Conservation (phyloP, 2,888 invertebrate genomes). For the Phanerotoma sp. region DNA sequence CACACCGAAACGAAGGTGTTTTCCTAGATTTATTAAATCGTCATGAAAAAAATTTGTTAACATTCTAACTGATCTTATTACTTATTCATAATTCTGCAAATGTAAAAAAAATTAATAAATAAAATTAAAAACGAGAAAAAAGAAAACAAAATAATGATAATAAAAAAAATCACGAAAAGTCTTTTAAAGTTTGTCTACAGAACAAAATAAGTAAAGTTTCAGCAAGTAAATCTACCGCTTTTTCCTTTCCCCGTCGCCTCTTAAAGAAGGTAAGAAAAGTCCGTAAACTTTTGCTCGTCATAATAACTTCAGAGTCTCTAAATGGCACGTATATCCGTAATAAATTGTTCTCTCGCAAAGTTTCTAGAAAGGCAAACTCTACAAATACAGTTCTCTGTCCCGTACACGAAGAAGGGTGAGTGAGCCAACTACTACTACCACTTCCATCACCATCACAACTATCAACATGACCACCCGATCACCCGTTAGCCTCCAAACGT, state of each 20-base stretch:
- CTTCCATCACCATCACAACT: slow-evolving; percentile 2
- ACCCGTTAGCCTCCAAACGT: neutral
- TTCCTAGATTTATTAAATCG: too few species aligned
- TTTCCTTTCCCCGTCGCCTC: too few species aligned
- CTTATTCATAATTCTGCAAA: too few species aligned
- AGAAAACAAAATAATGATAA: neutral
- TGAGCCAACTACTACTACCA: too few species aligned
- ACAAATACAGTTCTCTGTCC: slow-evolving; percentile 42
- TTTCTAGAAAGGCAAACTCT: slow-evolving; percentile 43
- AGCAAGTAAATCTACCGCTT: too few species aligned
- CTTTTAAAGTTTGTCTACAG: neutral
- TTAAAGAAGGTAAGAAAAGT: slow-evolving; percentile 25
- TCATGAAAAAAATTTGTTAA: too few species aligned
- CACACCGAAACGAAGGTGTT: neutral
- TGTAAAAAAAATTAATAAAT: too few species aligned
- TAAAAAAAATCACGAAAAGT: neutral
- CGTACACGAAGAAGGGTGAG: slow-evolving; percentile 6
- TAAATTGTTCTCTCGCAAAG: slow-evolving; percentile 37
- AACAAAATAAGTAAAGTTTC: too few species aligned
- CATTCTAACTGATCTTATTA: too few species aligned
- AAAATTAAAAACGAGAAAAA: neutral
- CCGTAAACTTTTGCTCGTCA: slow-evolving; percentile 49
- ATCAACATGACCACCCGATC: neutral
- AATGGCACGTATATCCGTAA: slow-evolving; percentile 39
- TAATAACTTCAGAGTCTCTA: slow-evolving; percentile 47